phyloP scores from a whole-genome alignment of 64 coral and sea anemone genomes.

The Anthopleura sola region DNA sequence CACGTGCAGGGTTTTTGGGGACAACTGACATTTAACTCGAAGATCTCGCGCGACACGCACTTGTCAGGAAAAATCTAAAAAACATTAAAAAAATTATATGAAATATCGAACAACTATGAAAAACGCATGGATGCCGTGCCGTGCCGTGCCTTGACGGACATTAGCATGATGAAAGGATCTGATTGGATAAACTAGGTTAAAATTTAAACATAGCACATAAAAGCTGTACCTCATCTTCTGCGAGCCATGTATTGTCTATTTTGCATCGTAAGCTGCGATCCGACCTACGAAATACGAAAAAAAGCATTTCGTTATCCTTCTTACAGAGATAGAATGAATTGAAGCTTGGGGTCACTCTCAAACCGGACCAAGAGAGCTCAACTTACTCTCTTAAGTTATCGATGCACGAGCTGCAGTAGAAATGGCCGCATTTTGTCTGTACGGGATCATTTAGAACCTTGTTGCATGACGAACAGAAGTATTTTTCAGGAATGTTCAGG shows the following conservation, averaged over 20 bases:
- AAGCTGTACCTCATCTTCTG: background rate
- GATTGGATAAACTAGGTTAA: no score
- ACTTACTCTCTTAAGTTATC: slow-evolving; percentile 11
- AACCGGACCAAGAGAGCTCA: background rate
- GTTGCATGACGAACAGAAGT: slow-evolving; percentile 2
- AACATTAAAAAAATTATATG: background rate
- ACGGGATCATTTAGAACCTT: slow-evolving; percentile 1
- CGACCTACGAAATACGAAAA: background rate
- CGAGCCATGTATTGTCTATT: background rate
- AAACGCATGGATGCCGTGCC: background rate
- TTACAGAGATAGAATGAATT: background rate
- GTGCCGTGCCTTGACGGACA: background rate
- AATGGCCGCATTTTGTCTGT: slow-evolving; percentile 13
- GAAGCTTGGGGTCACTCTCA: background rate
- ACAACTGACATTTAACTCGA: background rate
- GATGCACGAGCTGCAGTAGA: background rate
- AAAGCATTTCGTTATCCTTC: background rate
- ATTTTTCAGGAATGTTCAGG: background rate
- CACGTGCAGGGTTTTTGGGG: background rate
- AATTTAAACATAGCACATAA: no score
- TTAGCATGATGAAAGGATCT: no score
- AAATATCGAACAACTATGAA: background rate
- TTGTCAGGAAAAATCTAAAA: background rate
- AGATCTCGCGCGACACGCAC: background rate
- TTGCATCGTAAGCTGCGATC: background rate